Conservation (phyloP, 2,113 vertebrate genomes). For the Macquaria ambigua region DNA sequence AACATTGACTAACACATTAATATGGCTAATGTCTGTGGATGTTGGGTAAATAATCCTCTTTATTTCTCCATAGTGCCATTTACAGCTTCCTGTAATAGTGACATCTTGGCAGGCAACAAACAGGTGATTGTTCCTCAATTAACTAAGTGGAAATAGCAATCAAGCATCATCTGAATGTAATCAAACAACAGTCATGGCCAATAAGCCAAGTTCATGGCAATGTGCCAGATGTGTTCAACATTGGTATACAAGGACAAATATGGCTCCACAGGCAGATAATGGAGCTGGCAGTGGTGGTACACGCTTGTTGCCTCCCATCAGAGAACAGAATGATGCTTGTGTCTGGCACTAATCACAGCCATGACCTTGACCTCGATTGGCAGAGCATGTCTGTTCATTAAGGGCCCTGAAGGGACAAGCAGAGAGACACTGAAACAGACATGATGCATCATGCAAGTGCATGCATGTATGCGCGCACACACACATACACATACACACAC, state of each 20-base stretch:
- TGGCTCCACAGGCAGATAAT: conserved; percentile 44
- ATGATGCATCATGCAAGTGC: conserved; percentile 50
- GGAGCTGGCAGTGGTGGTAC: conserved; percentile 48
- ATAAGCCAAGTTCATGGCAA: conserved; percentile 44
- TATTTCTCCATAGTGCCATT: not conserved
- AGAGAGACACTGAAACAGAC: conserved; percentile 52
- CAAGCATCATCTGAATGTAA: conserved; percentile 24
- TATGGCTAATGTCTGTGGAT: not conserved
- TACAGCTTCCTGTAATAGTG: not conserved
- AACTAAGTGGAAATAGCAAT: conserved; percentile 32
- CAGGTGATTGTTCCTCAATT: conserved; percentile 33
- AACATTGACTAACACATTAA: not conserved
- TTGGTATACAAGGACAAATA: conserved; percentile 45
- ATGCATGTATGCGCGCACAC: not conserved
- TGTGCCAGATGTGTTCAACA: conserved; percentile 43
- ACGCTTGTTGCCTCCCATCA: conserved; percentile 53
- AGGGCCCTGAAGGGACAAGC: conserved; percentile 57
- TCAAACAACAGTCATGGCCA: conserved; percentile 56
- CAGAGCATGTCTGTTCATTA: conserved; percentile 73
- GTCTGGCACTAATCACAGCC: conserved; percentile 67
- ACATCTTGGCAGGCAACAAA: conserved; percentile 9
- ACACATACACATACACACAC: conserved; percentile 2
- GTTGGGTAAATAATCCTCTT: not conserved
- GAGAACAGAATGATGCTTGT: conserved; percentile 55
- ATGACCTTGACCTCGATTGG: conserved; percentile 76